Percentiles rank a stretch among this genome's conserved stretches.
phyloP scores from a whole-genome alignment of 2,888 invertebrate species.

The Linnaemya vulpina region DNA sequence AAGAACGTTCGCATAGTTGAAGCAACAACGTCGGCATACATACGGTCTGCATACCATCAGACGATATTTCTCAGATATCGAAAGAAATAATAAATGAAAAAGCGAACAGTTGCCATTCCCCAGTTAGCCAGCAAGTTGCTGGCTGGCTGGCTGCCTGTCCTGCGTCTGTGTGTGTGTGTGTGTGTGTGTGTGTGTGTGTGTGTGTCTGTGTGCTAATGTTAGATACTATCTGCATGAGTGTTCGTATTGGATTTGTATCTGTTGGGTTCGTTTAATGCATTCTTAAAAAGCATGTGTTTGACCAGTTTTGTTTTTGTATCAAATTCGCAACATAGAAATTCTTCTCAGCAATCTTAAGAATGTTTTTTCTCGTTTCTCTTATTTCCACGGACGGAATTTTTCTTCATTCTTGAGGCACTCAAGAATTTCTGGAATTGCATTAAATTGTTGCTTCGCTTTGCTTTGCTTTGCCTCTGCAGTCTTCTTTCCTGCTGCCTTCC shows the following conservation, averaged over 20 bases:
- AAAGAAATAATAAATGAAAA: conserved; percentile 35
- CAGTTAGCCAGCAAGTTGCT: conserved; percentile 44
- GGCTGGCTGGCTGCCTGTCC: background rate
- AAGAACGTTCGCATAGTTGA: conserved; percentile 70
- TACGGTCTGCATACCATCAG: conserved; percentile 69
- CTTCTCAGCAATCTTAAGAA: conserved; percentile 67
- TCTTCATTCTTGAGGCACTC: conserved; percentile 69
- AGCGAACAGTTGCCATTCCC: conserved; percentile 53
- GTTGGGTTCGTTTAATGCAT: conserved; percentile 57
- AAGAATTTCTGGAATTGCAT: conserved; percentile 71
- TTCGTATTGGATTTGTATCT: conserved; percentile 44
- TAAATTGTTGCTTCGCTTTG: conserved; percentile 57
- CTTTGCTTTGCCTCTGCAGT: conserved; percentile 26
- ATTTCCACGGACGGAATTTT: conserved; percentile 64
- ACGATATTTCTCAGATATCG: conserved; percentile 69
- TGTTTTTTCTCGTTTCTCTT: conserved; percentile 68
- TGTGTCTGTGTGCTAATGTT: background rate
- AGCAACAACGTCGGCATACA: conserved; percentile 69
- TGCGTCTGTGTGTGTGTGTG: background rate
- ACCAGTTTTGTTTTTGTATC: conserved; percentile 71
- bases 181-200: background rate
- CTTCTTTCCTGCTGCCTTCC: conserved; percentile 34
- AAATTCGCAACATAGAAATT: conserved; percentile 67
- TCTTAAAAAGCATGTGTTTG: conserved; percentile 71
- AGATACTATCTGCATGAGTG: conserved; percentile 17